Percentiles rank a stretch among this genome's conserved stretches.
phyloP scores from a whole-genome alignment of 2,797 vertebrate genomes.

The Amblyopsis hoosieri region DNA sequence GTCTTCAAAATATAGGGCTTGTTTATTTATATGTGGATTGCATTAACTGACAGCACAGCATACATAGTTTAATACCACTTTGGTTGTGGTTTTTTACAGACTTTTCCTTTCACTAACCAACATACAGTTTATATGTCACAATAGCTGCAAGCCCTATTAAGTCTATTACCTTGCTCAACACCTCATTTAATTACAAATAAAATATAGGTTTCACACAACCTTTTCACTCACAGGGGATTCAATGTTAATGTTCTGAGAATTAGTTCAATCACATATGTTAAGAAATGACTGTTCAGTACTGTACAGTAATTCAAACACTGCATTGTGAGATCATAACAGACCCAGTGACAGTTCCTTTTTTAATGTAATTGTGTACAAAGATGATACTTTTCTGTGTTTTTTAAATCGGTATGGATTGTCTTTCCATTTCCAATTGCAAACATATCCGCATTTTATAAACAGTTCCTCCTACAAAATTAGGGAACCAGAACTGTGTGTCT shows the following conservation, averaged over 20 bases:
- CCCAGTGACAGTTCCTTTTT: conserved; percentile 3
- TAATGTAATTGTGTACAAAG: background rate
- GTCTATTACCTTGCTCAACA: background rate
- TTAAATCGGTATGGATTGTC: background rate
- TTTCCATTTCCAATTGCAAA: conserved; percentile 34
- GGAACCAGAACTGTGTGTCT: conserved; percentile 23
- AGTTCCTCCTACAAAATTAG: conserved; percentile 38
- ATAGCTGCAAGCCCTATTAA: too few relatives aligned
- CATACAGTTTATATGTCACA: background rate
- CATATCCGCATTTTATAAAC: conserved; percentile 52
- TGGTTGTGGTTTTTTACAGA: conserved; percentile 20
- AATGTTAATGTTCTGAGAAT: conserved; percentile 13
- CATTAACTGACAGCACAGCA: conserved; percentile 8
- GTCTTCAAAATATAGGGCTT: conserved; percentile 27
- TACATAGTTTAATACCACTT: background rate
- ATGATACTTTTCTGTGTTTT: background rate
- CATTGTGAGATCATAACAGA: background rate
- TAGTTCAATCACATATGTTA: background rate
- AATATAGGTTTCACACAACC: background rate
- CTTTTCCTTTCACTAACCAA: conserved; percentile 43
- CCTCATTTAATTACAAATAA: too few relatives aligned
- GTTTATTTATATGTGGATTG: conserved; percentile 28
- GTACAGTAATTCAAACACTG: background rate
- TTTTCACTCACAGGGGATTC: background rate
- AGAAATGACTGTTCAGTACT: background rate